Evolutionary conservation across 1,140 invertebrate species (phyloP), one percentile per base, ranked within the genome.

Genomic region (Panagrolaimus sp.): DNA sequence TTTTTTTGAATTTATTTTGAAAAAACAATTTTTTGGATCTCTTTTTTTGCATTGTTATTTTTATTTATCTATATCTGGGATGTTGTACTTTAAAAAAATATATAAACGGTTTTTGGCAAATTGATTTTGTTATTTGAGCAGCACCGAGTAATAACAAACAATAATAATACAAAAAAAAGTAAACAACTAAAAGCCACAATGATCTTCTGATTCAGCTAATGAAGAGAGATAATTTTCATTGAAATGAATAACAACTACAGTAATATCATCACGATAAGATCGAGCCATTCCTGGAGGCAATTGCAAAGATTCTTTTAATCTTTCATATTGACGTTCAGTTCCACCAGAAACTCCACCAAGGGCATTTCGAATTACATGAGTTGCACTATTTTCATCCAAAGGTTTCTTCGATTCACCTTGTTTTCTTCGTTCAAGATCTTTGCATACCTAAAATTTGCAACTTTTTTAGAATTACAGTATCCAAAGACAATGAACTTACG

Each of bases 321-420:
- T 43, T 21, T 77, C 78, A 52, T 81, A 81, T 62, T 81, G 80
- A 47, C 76, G 68, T 28, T 81, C 82, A 0, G 73, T 71, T 38
- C 78, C 79, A n/a, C 81, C 80, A 55, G 77, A 78, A 10, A 71
- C 69, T 17, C 80, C 80, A n/a, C 80, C 80, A 5, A 82, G 48
- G 0, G 80, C 80, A 67, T 82, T 80, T 55, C 80, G 68, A 44
- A 82, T 80, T 6, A 82, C 66, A 71, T 82, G 80, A 10, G 80
- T 82, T 3, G 80, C 80, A 63, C 73, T 75, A 58, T 82, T 82
- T 9, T 81, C 80, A 48, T 82, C 80, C 9, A 82, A 48, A 12
- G 82, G 80, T 47, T 79, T 82, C 45, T 82, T 83, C 9, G 67
- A 28, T 46, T 73, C 71, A 9, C 80, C 80, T 21, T 26, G 28